Evolutionary conservation across 1,140 invertebrate genomes (phyloP).

Genomic region (Cydia amplana): DNA sequence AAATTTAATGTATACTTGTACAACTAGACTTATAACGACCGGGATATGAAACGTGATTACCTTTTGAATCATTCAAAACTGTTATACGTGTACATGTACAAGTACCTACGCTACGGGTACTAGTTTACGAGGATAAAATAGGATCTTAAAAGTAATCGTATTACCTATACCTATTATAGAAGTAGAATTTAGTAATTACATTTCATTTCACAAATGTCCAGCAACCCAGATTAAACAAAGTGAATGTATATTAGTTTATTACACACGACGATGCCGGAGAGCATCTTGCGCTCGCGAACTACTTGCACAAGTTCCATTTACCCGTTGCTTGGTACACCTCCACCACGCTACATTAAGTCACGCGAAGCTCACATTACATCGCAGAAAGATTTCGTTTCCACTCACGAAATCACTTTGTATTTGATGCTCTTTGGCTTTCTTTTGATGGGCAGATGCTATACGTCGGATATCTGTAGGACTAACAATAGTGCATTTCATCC

Average conservation of each 20-base stretch:
- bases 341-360: conserved; percentile 54
- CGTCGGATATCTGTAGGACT: conserved; percentile 6
- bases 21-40: no score
- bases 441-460: conserved; percentile 31
- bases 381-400: conserved; percentile 63
- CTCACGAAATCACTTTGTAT: conserved; percentile 67
- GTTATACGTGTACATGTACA: no score
- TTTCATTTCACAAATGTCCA: neutral
- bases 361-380: conserved; percentile 64
- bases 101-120: no score
- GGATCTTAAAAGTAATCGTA: no score
- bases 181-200: neutral
- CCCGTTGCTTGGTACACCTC: conserved; percentile 41
- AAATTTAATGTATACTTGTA: no score
- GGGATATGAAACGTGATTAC: no score
- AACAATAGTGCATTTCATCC: conserved; percentile 20
- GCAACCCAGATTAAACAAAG: neutral
- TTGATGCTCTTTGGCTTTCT: conserved; percentile 51
- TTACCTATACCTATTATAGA: no score
- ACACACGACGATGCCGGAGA: conserved; percentile 9
- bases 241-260: conserved; percentile 6
- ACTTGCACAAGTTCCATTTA: conserved; percentile 39
- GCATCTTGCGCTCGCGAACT: neutral
- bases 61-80: no score
- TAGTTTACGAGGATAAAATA: no score